A percentile compares a stretch with the other conserved stretches of the same genome.
Evolutionary conservation across 2,888 invertebrate genomes (phyloP).

Genomic region (Orchestes rusci): DNA sequence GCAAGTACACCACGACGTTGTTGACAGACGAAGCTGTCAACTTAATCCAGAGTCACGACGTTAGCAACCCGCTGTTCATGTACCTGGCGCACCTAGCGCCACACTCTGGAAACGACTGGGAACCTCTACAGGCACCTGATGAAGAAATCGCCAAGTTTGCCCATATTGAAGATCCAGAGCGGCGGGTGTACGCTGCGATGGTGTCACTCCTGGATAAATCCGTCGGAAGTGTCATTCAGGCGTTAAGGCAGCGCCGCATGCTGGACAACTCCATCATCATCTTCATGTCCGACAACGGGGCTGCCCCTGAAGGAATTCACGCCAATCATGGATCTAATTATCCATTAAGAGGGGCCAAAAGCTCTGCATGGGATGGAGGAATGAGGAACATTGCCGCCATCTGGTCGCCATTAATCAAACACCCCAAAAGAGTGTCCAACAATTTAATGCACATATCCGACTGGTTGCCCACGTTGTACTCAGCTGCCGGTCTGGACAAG

Average conservation of each 20-base stretch:
- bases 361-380: slow-evolving; percentile 66
- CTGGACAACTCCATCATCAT: slow-evolving; percentile 77
- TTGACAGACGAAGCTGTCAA: slow-evolving; percentile 59
- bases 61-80: slow-evolving; percentile 54
- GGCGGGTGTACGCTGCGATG: slow-evolving; percentile 73
- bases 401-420: slow-evolving; percentile 55
- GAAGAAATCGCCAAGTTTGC: slow-evolving; percentile 61
- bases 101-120: slow-evolving; percentile 56
- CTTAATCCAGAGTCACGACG: slow-evolving; percentile 51
- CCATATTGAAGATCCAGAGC: slow-evolving; percentile 58
- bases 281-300: slow-evolving; percentile 87
- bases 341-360: slow-evolving; percentile 70
- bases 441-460: slow-evolving; percentile 61
- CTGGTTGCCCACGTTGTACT: slow-evolving; percentile 62
- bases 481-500: slow-evolving; percentile 50
- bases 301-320: slow-evolving; percentile 65
- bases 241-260: slow-evolving; percentile 61
- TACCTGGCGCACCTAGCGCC: slow-evolving; percentile 63
- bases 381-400: slow-evolving; percentile 57
- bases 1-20: slow-evolving; percentile 59
- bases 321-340: slow-evolving; percentile 74
- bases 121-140: slow-evolving; percentile 62
- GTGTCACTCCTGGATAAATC: slow-evolving; percentile 82
- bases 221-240: slow-evolving; percentile 69
- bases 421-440: slow-evolving; percentile 50